Evolutionary conservation across 2,113 vertebrate species (phyloP), one percentile per base, ranked within the genome.

Genomic region (Psilopsiagon aymara): DNA sequence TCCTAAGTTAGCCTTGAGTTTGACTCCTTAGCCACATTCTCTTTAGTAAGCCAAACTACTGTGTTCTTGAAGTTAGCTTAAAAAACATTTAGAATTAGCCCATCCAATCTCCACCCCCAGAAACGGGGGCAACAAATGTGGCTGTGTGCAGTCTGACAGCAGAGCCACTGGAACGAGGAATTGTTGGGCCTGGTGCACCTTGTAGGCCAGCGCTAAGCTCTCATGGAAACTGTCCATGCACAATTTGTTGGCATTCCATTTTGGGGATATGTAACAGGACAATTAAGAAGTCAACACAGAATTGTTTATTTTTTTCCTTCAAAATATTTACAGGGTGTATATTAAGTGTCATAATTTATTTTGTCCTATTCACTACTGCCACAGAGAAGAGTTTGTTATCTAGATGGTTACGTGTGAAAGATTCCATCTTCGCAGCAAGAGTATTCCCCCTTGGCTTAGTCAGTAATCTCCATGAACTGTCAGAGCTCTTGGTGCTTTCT

Each of bases 371-470:
- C 20, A 5, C 46, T 39, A 37, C 76, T 74, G 66, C 46, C 37
- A 68, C 63, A 68, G 75, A 82, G n/a, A 59, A 46, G 67, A 52
- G 35, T 29, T 29, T 81, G 17, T 62, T 85, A 53, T 19, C 31
- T 59, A 10, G 83, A 24, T 15, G 79, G 41, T 46, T 55, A 64
- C 63, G 60, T 52, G 29, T 53, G 17, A 74, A 91, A 63, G 97
- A 97, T 67, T 82, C 62, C 53, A 41, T 96, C 57, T 97, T 92
- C 15, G 10, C 86, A 18, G 81, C 66, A 35, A 71, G 89, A 17
- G 90, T 76, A 9, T 96, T 98, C 80, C 98, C 98, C 3, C 4
- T 68, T 46, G 97, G 96, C 33, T 84, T 80, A 41, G 94, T 94
- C 86, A 95, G 97, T 83, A 62, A 39, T 81, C 28, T 17, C 66